phyloP scores from a whole-genome alignment of 2,888 invertebrate genomes.

The Drosophila melanocephala region DNA sequence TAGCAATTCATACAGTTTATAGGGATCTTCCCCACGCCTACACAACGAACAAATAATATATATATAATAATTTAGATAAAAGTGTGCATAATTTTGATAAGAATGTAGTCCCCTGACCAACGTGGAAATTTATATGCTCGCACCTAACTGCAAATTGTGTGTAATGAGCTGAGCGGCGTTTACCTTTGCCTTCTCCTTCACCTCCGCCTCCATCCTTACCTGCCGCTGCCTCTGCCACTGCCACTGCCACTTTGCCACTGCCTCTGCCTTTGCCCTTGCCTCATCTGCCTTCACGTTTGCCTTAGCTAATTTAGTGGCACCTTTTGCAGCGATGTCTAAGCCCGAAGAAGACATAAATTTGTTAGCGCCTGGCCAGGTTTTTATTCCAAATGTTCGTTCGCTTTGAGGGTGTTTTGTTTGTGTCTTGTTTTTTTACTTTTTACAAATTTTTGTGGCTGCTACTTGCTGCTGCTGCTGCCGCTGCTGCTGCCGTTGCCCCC shows the following conservation, averaged over 20 bases:
- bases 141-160: conserved; percentile 84
- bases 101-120: conserved; percentile 25
- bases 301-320: conserved; percentile 69
- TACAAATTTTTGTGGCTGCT: conserved; percentile 9
- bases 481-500: conserved; percentile 14
- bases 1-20: conserved; percentile 44
- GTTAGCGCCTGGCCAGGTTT: conserved; percentile 71
- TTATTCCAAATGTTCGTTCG: conserved; percentile 48
- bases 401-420: conserved; percentile 65
- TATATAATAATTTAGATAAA: conserved; percentile 80
- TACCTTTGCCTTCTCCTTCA: conserved; percentile 55
- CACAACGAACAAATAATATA: conserved; percentile 10
- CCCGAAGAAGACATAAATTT: conserved; percentile 80
- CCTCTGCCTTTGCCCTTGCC: conserved; percentile 52
- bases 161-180: conserved; percentile 81
- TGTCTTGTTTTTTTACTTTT: conserved; percentile 5
- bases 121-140: conserved; percentile 82
- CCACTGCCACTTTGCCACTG: conserved; percentile 6
- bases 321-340: conserved; percentile 69
- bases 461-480: conserved; percentile 3
- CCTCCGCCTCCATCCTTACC: conserved; percentile 29
- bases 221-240: conserved; percentile 32
- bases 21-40: conserved; percentile 6
- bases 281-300: conserved; percentile 11
- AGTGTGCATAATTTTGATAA: conserved; percentile 77